Base-by-base conservation (phyloP, 2,888 invertebrate genomes). In the Nephrotoma flavescens region DNA sequence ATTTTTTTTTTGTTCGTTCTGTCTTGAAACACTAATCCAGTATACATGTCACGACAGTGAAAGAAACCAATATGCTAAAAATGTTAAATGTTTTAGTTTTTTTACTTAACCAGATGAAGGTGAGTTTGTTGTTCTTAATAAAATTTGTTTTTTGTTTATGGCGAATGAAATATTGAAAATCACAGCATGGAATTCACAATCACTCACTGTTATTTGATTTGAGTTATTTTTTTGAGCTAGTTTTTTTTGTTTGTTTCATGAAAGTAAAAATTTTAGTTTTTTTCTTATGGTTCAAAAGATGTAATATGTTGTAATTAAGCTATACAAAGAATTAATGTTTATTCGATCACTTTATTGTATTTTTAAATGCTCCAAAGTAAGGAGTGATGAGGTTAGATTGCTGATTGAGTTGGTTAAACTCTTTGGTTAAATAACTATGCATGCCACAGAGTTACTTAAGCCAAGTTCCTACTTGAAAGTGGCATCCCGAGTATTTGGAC, bases 101-200 rank as follows among this genome's bases (percentile, higher is more conserved):
- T 71, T 6, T 71, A 71, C 7, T 71, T 71, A 71, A 71, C 71
- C 19, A 6, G 19, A 83, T 41, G 84, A 84, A 84, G 84, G 42
- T 41, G 84, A 42, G 84, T 6, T 31, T 84, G 6, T 84, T 41
- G 83, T 41, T 41, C n/a, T 9, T 83, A 9, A 31, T 41, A n/a
- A 31, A 31, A 85, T 85, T 85, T 85, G 44, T 85, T 44, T 85
- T 85, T 85, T 44, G 19, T 85, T 85, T 44, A 44, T 85, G 11
- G 71, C 71, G 71, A 71, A 44, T 85, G 85, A 85, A 85, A 85
- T 44, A 85, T 85, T 45, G 85, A 85, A 85, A 45, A 85, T 85
- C 85, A 85, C 85, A 85, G 85, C 85, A 85, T 85, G 85, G 42
- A 41, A 84, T 84, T 84, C 84, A 42, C 84, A 84, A 42, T 84